These are phyloP conservation scores for Corapipo altera DNA, from an alignment of 2,113 vertebrate genomes.

Conservation along the genomic window DNA sequence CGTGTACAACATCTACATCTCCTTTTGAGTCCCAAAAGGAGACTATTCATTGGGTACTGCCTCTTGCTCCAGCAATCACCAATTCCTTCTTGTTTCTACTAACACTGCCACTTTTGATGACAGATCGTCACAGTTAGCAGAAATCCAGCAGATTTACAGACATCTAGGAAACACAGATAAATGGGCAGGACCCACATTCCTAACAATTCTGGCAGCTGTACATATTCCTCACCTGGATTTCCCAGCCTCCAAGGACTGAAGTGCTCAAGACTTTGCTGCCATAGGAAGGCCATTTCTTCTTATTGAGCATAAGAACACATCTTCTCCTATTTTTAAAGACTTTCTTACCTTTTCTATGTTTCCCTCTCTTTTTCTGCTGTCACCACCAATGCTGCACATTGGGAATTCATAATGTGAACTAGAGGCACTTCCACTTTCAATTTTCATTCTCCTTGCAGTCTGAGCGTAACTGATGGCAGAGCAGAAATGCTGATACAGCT, in stretches of 20 bases:
- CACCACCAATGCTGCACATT: background rate
- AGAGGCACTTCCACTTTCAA: background rate
- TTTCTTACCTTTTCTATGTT: background rate
- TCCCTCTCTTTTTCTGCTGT: background rate
- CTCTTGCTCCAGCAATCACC: background rate
- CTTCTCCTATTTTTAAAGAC: background rate
- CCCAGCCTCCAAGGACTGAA: background rate
- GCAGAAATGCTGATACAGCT: background rate
- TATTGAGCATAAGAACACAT: rapidly evolving
- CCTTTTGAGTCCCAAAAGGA: background rate
- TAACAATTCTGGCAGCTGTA: rapidly evolving
- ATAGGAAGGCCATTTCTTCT: background rate
- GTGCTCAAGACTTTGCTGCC: background rate
- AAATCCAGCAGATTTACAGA: background rate
- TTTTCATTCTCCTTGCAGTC: background rate
- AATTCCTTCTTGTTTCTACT: background rate
- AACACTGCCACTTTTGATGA: background rate
- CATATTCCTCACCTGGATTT: background rate
- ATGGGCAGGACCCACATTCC: background rate
- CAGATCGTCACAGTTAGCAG: rapidly evolving
- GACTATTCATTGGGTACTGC: background rate
- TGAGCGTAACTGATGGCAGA: background rate
- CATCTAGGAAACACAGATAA: background rate
- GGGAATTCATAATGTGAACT: background rate
- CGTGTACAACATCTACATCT: background rate